Conservation (phyloP, 92 coral and sea anemone genomes). For the Plumapathes pennacea region DNA sequence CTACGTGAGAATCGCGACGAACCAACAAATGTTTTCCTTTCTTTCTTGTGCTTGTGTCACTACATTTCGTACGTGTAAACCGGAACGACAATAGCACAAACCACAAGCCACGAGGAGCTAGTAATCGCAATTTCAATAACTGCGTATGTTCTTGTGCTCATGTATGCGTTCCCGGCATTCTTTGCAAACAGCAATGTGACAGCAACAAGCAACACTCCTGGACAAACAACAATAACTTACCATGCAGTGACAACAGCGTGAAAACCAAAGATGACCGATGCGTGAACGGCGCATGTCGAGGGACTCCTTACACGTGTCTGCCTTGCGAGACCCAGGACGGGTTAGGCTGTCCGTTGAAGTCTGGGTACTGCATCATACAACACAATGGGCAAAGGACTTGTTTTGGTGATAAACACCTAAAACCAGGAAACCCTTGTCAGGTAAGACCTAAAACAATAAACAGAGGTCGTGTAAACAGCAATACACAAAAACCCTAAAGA, state of each 20-base stretch:
- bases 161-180: too few relatives aligned
- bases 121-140: too few relatives aligned
- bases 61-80: too few relatives aligned
- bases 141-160: too few relatives aligned
- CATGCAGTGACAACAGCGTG: constrained; percentile 74
- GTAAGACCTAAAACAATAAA: constrained; percentile 41
- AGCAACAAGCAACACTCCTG: constrained; percentile 70
- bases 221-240: constrained; percentile 79
- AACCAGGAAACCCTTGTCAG: constrained; percentile 92
- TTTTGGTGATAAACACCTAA: constrained; percentile 50
- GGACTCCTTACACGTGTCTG: constrained; percentile 80
- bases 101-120: too few relatives aligned
- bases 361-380: constrained; percentile 70
- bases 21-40: too few relatives aligned
- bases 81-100: too few relatives aligned
- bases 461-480: too few relatives aligned
- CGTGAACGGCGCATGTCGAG: constrained; percentile 66
- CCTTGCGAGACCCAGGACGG: constrained; percentile 82
- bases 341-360: constrained; percentile 68
- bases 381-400: constrained; percentile 57
- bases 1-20: too few relatives aligned
- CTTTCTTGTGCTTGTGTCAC: too few relatives aligned
- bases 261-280: constrained; percentile 84
- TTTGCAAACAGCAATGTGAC: constrained; percentile 95
- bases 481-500: too few relatives aligned